Base-by-base conservation (phyloP, 2,797 vertebrate genomes). In the Sebastes wilsoni region DNA sequence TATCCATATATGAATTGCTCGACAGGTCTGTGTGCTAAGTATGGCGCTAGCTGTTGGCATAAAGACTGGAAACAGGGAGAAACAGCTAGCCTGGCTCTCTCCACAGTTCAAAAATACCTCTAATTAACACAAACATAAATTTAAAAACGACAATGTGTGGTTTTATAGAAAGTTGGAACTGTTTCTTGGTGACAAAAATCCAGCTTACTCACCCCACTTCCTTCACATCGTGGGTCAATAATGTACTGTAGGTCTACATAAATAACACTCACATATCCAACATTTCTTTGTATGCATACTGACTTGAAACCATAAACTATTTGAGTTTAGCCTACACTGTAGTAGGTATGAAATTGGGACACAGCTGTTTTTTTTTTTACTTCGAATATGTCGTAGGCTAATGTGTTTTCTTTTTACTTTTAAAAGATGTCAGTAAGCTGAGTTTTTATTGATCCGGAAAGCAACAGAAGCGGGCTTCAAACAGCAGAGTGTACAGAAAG, bases 61-160 rank as follows among this genome's bases (percentile, higher is more conserved):
- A 46, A 18, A 46, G 42, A 46, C 42, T 46, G 42, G 42, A 46
- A 46, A 46, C 42, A 46, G 16, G 42, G 42, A 18, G 6, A 46
- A 46, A 46, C 42, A 46, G 42, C 42, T 46, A 18, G 42, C 14
- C 42, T 46, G 42, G 42, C 42, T 46, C 42, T 8, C 42, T 46
- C 42, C 42, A 0, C 42, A 18, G 42, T 46, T 46, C 0, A 22
- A 22, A 0, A 55, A 22, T 22, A 23, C 9, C 0, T 0, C 52
- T 22, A 54, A 54, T 54, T 10, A 54, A 54, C 9, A 54, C 52
- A 54, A 54, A 54, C 52, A 22, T n/a, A 54, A 54, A 22, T 54
- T n/a, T 5, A 55, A 55, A 23, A 55, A 55, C 1, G 42, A 46
- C 6, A 54, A 54, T 0, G 52, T 54, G 4, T 11, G 54, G 22